Evolutionary conservation across 2,888 invertebrate genomes (phyloP).

Genomic region (Gryllus longicercus): DNA sequence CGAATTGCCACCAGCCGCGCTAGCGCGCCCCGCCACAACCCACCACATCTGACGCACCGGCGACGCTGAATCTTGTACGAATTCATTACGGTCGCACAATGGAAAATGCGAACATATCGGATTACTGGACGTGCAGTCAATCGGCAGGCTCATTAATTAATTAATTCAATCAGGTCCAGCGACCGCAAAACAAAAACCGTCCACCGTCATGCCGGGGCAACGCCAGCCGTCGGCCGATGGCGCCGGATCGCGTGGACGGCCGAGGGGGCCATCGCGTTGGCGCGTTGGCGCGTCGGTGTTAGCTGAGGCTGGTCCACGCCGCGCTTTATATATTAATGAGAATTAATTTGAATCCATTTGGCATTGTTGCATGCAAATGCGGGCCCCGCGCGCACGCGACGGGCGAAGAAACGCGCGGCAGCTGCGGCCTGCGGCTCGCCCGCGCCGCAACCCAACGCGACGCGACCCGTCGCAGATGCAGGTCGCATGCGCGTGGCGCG

Average conservation of each 20-base stretch:
- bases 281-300: too few species aligned
- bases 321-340: slow-evolving; percentile 2
- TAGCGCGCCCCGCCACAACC: background rate
- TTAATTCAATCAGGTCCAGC: background rate
- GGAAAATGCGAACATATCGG: background rate
- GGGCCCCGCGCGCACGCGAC: background rate
- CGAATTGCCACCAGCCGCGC: too few species aligned
- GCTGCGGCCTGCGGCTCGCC: background rate
- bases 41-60: background rate
- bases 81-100: background rate
- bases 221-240: too few species aligned
- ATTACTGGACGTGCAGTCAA: background rate
- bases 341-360: background rate
- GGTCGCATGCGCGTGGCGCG: too few species aligned
- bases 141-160: background rate
- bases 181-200: background rate
- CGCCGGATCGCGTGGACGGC: too few species aligned
- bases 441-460: background rate
- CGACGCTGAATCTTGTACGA: background rate
- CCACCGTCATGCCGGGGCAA: background rate
- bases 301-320: too few species aligned
- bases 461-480: too few species aligned
- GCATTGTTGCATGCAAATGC: background rate
- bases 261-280: too few species aligned
- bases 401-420: background rate